Percentiles rank a stretch among this genome's conserved stretches.
phyloP scores from a whole-genome alignment of 2,888 invertebrate species.

The Brachypalpus laphriformis region DNA sequence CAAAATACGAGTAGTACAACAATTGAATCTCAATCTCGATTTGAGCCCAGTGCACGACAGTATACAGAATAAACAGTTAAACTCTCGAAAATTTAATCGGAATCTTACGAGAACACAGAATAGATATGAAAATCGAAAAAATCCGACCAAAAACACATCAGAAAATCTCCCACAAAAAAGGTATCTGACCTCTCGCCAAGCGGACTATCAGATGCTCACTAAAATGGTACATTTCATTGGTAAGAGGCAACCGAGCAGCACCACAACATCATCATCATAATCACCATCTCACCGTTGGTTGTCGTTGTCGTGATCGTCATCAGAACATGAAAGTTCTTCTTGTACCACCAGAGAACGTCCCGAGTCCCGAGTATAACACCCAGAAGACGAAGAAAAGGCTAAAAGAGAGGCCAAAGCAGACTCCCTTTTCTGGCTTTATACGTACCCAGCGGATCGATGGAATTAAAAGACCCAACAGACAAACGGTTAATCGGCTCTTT shows the following conservation, averaged over 20 bases:
- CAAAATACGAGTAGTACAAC: neutral
- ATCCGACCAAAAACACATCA: conserved; percentile 40
- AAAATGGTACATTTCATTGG: conserved; percentile 79
- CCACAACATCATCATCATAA: conserved; percentile 68
- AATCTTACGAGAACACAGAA: conserved; percentile 23
- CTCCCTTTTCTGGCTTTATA: conserved; percentile 65
- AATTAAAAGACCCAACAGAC: conserved; percentile 51
- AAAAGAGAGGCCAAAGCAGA: conserved; percentile 48
- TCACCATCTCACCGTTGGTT: conserved; percentile 47
- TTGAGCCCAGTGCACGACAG: neutral
- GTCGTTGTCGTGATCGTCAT: conserved; percentile 49
- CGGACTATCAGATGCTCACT: conserved; percentile 83
- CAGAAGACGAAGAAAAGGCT: conserved; percentile 5
- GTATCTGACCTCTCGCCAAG: conserved; percentile 81
- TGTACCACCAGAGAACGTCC: neutral
- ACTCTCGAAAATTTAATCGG: conserved; percentile 27
- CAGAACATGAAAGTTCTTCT: conserved; percentile 64
- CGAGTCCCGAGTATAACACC: conserved; percentile 31
- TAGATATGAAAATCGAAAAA: conserved; percentile 18
- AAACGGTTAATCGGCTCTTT: conserved; percentile 65
- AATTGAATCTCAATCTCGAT: conserved; percentile 27
- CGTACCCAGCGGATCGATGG: conserved; percentile 8
- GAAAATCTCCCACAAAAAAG: conserved; percentile 68
- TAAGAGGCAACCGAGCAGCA: conserved; percentile 66
- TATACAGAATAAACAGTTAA: conserved; percentile 28